Base-by-base conservation (phyloP, 2,113 vertebrate genomes). In the Dunckerocampus dactyliophorus region DNA sequence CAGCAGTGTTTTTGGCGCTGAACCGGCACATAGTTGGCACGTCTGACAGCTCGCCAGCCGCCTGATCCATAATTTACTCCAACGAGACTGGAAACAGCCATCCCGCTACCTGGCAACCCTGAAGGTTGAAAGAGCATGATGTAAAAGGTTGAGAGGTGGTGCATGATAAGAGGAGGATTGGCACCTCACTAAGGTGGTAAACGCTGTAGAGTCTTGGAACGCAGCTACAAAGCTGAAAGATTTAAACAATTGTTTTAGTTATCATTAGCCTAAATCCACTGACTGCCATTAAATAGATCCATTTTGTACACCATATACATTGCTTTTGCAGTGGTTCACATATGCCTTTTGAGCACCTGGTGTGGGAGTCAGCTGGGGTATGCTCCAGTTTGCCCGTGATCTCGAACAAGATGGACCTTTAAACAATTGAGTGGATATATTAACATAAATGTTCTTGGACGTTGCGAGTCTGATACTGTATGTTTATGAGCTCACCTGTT, bases 61-160 rank as follows among this genome's bases (percentile, higher is more conserved):
- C 79, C 83, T 84, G 83, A 89, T 85, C 79, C 76, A 80, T 88
- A 82, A 88, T 89, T 89, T 85, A 79, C 72, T 76, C 71, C 57
- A 76, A 82, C 78, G 84, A 77, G 82, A 77, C 71, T 65, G 78
- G 82, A 74, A 85, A 81, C 71, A 77, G 59, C 58, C 62, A 64
- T 69, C 69, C 75, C 58, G 62, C 67, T 72, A 63, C 78, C 77
- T 86, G 79, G 77, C 81, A 82, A 60, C 54, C 52, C 62, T 45
- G 76, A 55, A 69, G 65, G 57, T 50, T 47, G 55, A 62, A 55
- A 21, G 59, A 56, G 34, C 45, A 16, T 67, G 62, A 65, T 65
- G 63, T 47, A 59, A 73, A 59, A 63, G 53, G 52, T 34, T 45
- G 48, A 58, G 46, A n/a, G 28, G 56, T 42, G 46, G 58, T 28